Evolutionary conservation across 2,113 vertebrate genomes (phyloP), one percentile per base, ranked within the genome.

Genomic region (Crypturellus undulatus): DNA sequence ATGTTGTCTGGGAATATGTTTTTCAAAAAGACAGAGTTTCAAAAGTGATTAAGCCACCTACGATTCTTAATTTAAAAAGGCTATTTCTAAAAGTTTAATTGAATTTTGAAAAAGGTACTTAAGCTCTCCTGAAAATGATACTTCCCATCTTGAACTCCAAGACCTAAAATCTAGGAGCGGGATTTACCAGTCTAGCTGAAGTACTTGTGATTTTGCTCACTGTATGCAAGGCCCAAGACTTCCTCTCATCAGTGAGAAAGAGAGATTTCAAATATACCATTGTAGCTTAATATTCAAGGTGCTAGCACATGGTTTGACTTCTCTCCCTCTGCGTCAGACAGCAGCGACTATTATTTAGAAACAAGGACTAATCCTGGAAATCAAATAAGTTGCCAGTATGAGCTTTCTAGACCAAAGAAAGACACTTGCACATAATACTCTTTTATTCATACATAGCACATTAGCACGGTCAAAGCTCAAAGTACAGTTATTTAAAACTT

Each of bases 361-460:
- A 72, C 19, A 47, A 47, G 58, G 56, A 81, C 52, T 63, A 17
- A 64, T 18, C 21, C 49, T 6, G 10, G 26, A 30, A 43, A n/a
- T 63, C 51, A 20, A 40, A 38, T 4, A n/a, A 0, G 0, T 22
- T 15, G 38, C 40, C 84, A 62, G 38, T 7, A n/a, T 5, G 1
- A 62, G 52, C 24, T 34, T 30, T 26, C 19, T 1, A 0, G 5
- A 17, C 0, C 0, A 6, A 10, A 78, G 12, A 36, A 79, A 22
- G 52, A 45, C 34, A 36, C 15, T 34, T 5, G 1, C 49, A 19
- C 0, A 0, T 34, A 49, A 59, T 28, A 26, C 32, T 1, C 0
- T 26, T 40, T 25, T 3, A 30, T 56, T 10, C 51, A 40, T 72
- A 62, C 58, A 65, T 3, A 84, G 59, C 18, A 89, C 12, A 5